Base-by-base conservation (phyloP, 1,140 invertebrate species). In the Drosophila repletoides region DNA sequence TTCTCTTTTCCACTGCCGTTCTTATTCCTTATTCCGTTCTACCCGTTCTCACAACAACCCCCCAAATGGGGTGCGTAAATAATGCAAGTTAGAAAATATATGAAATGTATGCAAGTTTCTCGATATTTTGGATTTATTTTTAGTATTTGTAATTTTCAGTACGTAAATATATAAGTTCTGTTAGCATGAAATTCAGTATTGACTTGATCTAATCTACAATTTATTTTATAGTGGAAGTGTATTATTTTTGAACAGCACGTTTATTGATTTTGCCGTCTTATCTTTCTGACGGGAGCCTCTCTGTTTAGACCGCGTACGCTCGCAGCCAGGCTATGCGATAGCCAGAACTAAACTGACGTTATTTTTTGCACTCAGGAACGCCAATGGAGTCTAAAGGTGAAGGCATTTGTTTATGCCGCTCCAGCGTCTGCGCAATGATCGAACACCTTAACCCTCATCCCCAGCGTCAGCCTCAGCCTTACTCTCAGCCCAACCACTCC, bases 341-440 rank as follows among this genome's bases (percentile, higher is more conserved):
- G 74, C 74, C 75, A 61, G 56, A 66, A 75, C 53, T 66, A 60
- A 72, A 84, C 76, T 81, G 76, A 63, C 68, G 77, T 65, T 58
- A 70, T 73, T 76, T 66, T 22, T 45, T 40, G 59, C 72, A 60
- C 64, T 52, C 36, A 36, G 10, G 26, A 55, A 46, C 34, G 48
- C 29, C 29, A 64, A 36, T 46, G 52, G 41, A 69, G 68, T 66
- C 58, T 60, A 45, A 76, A 72, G 60, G 33, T 59, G 58, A 73
- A 79, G 71, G 74, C 80, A 79, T 75, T 84, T 84, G 79, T 84
- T 84, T 84, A 84, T 76, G 61, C 74, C 74, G 75, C 74, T 84
- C 77, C 21, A 72, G 59, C 77, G 69, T 36, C 53, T 56, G 80
- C 79, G 76, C 72, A 58, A 1, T 48, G 19, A 1, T 3, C 36